Conservation (phyloP, 2,888 invertebrate species). For the Ophion costatus region DNA sequence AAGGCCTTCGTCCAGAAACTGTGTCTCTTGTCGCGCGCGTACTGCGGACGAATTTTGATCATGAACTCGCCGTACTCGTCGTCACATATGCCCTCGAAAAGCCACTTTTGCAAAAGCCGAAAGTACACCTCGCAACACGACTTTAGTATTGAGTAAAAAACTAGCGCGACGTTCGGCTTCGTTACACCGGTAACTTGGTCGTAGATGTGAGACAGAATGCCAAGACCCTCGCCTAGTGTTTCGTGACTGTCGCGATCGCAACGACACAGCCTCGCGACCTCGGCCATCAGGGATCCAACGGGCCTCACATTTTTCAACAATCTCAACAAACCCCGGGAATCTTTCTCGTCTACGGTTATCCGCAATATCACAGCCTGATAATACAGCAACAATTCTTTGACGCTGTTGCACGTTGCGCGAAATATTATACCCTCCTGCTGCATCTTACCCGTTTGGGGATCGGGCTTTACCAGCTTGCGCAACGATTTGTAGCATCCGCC, state of each 20-base stretch:
- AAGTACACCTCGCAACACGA: conserved; percentile 87
- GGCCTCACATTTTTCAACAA: conserved; percentile 74
- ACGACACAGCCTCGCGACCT: conserved; percentile 77
- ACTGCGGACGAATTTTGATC: conserved; percentile 88
- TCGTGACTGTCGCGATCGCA: conserved; percentile 71
- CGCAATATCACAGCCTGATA: conserved; percentile 78
- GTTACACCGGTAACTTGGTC: conserved; percentile 86
- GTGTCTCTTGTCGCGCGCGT: conserved; percentile 87
- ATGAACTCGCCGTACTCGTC: conserved; percentile 94
- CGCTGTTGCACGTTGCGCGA: conserved; percentile 79
- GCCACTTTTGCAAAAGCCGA: conserved; percentile 91
- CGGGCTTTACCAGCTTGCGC: conserved; percentile 71
- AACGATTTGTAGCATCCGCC: conserved; percentile 80
- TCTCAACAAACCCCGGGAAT: conserved; percentile 70
- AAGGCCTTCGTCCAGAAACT: conserved; percentile 89
- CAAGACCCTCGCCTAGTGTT: conserved; percentile 84
- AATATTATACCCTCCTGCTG: conserved; percentile 79
- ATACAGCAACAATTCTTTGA: conserved; percentile 79
- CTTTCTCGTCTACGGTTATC: conserved; percentile 69
- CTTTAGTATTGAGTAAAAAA: conserved; percentile 86
- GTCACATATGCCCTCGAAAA: conserved; percentile 92
- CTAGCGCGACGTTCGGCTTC: conserved; percentile 85
- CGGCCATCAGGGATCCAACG: conserved; percentile 75
- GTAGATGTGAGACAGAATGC: conserved; percentile 88
- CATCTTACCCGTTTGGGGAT: conserved; percentile 73